Conservation (phyloP, 2,797 vertebrate genomes). For the Lutjanus campechanus region DNA sequence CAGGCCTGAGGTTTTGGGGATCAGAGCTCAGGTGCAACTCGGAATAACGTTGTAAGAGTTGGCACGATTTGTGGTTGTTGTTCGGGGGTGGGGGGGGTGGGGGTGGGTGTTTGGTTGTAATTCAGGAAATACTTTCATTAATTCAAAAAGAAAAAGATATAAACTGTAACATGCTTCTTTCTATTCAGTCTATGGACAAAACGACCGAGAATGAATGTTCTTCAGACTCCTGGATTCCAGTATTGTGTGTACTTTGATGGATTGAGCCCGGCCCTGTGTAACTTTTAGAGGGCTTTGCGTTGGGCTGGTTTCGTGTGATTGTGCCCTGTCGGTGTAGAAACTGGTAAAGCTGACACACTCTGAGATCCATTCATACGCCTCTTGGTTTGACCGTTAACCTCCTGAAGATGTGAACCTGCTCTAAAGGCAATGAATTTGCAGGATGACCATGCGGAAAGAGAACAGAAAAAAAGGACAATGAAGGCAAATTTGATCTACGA, state of each 20-base stretch:
- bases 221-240: constrained; percentile 75
- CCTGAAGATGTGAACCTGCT: background rate
- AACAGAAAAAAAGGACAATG: background rate
- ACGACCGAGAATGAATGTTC: constrained; percentile 81
- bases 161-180: constrained; percentile 79
- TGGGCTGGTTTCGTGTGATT: constrained; percentile 76
- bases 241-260: constrained; percentile 75
- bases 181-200: constrained; percentile 78
- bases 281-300: constrained; percentile 71
- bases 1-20: constrained; percentile 74
- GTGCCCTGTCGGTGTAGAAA: constrained; percentile 67
- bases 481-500: background rate
- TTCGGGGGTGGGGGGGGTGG: background rate
- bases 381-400: background rate
- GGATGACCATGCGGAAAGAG: background rate
- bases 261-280: constrained; percentile 75
- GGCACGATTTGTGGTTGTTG: constrained; percentile 59
- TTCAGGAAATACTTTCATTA: constrained; percentile 79
- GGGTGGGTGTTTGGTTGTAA: constrained; percentile 63
- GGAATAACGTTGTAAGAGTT: constrained; percentile 58
- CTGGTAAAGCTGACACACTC: constrained; percentile 30
- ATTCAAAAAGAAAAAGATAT: constrained; percentile 70
- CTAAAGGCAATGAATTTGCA: background rate
- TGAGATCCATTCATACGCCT: constrained; percentile 48
- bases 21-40: constrained; percentile 77